Evolutionary conservation across 2,888 invertebrate species (phyloP), one percentile per base, ranked within the genome.

Genomic region (Helleia helle): DNA sequence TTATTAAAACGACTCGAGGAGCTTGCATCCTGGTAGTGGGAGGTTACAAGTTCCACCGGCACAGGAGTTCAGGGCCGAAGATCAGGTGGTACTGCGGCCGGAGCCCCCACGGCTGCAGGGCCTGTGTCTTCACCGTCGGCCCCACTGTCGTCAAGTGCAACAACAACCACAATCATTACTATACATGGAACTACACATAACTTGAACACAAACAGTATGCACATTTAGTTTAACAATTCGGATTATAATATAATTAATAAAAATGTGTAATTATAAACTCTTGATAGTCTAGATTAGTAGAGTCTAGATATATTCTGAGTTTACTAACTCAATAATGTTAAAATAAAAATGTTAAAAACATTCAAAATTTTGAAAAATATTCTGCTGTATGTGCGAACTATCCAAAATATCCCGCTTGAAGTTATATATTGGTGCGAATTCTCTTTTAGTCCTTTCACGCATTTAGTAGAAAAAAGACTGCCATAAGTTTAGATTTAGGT

Each of bases 11-110:
- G 1, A 9, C 9, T 0, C 28, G 49, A 4, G 51, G 49, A 1
- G 41, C 45, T 3, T 28, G 9, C 3, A 59, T 62, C 42, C 54
- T 60, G 3, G 50, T 54, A n/a, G 45, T 58, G 3, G 52, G 52
- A 11, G 59, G 59, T 1, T 56, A 51, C 11, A 52, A 51, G 29
- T 51, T 53, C 15, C 42, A 51, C 3, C 45, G 45, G 7, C 55
- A 58, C 1, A 40, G 41, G 9, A 31, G 13, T 0, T 12, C 4
- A 0, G 47, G 48, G 0, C 1, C 22, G n/a, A 52, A 44, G 28
- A 51, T 37, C 1, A 43, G 55, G 0, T 56, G 58, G 55, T 36
- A 42, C 36, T 48, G 53, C 41, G 43, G 39, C 22, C 39, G 46
- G 14, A 42, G 47, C 14, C 25, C 41, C 3, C 37, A 34, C 4